Evolutionary conservation across 2,113 vertebrate species (phyloP).

Genomic region (Labeo catla): DNA sequence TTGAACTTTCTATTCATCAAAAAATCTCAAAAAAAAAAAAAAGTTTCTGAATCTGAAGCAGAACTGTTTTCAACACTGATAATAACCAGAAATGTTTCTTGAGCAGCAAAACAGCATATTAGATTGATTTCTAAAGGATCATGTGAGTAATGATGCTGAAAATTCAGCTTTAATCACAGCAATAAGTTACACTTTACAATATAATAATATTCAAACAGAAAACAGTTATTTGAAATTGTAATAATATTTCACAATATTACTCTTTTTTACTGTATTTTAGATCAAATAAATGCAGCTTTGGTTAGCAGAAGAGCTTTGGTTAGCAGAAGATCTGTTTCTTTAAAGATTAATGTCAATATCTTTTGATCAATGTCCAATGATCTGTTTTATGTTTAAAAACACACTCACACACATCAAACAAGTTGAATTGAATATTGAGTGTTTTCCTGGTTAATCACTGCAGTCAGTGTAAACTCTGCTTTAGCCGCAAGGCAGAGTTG

Average conservation of each 20-base stretch:
- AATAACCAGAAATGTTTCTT: neutral
- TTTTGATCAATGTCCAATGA: neutral
- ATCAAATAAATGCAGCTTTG: neutral
- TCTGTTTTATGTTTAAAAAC: neutral
- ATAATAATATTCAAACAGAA: neutral
- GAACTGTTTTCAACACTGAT: neutral
- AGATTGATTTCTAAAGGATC: neutral
- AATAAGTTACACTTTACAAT: neutral
- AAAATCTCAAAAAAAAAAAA: no score
- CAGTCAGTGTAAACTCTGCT: neutral
- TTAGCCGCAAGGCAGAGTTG: neutral
- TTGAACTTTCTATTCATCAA: neutral
- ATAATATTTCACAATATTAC: neutral
- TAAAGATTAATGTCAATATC: neutral
- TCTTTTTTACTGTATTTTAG: neutral
- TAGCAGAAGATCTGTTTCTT: neutral
- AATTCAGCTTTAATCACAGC: neutral
- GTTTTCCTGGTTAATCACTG: slow-evolving; percentile 6
- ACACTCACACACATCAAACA: neutral
- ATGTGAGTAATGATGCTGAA: neutral
- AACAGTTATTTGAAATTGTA: neutral
- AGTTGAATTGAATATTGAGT: neutral
- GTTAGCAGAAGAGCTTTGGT: neutral
- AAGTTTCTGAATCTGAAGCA: neutral
- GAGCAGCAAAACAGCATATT: neutral